Evolutionary conservation across 2,888 invertebrate species (phyloP).

Genomic region (Neoitamus cyanurus): DNA sequence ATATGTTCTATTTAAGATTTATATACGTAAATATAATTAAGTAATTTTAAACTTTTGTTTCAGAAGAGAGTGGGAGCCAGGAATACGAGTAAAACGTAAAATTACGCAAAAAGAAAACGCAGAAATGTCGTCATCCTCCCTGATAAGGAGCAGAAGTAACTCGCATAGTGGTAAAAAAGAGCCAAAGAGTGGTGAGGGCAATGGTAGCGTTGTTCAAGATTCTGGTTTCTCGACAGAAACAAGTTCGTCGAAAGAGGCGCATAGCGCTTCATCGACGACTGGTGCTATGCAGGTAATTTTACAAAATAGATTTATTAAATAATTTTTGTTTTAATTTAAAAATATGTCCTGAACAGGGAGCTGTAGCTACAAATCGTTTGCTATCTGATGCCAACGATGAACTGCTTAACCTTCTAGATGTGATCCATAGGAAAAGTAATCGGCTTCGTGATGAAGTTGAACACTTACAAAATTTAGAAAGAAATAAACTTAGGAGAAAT

Average conservation of each 20-base stretch:
- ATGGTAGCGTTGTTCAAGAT: slow-evolving; percentile 77
- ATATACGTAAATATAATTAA: too few relatives aligned
- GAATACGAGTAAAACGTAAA: slow-evolving; percentile 78
- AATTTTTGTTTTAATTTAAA: background rate
- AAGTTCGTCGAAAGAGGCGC: slow-evolving; percentile 83
- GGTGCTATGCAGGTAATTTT: slow-evolving; percentile 66
- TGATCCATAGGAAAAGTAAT: slow-evolving; percentile 83
- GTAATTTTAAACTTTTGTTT: slow-evolving; percentile 25
- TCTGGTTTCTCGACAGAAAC: slow-evolving; percentile 93
- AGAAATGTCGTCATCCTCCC: slow-evolving; percentile 62
- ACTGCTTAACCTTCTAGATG: slow-evolving; percentile 85
- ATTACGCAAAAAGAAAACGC: slow-evolving; percentile 62
- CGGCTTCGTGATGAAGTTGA: slow-evolving; percentile 78
- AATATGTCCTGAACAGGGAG: slow-evolving; percentile 55
- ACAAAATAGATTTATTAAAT: background rate
- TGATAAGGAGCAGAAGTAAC: slow-evolving; percentile 74
- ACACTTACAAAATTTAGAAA: slow-evolving; percentile 69
- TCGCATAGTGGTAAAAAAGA: slow-evolving; percentile 72
- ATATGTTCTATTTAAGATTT: too few relatives aligned
- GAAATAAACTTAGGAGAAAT: slow-evolving; percentile 56
- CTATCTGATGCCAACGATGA: slow-evolving; percentile 74
- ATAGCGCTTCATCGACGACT: slow-evolving; percentile 76
- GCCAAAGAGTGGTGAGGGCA: slow-evolving; percentile 72
- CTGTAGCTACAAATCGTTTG: slow-evolving; percentile 62
- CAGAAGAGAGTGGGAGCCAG: slow-evolving; percentile 82